Conservation (phyloP, 53 echinoderm and acorn worm genomes). For the Echinarachnius parma region DNA sequence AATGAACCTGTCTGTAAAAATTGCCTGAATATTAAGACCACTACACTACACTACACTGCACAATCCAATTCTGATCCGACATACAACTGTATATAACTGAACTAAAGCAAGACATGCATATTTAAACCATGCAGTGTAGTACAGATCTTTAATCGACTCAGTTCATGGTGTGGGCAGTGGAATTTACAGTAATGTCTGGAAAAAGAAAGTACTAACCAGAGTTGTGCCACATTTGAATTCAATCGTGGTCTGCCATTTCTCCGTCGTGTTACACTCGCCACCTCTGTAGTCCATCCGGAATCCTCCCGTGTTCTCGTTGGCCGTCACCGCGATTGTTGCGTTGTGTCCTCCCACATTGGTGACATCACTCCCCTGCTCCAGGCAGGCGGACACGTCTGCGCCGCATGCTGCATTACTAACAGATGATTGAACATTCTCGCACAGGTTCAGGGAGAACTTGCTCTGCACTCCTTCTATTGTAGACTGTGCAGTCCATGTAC, state of each 20-base stretch:
- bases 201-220: slow-evolving; percentile 51
- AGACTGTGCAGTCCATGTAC: slow-evolving; percentile 50
- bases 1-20: too few species aligned
- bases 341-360: slow-evolving; percentile 54
- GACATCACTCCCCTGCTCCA: slow-evolving; percentile 31
- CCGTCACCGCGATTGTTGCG: slow-evolving; percentile 37
- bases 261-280: slow-evolving; percentile 37
- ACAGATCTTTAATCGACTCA: background rate
- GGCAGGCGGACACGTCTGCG: slow-evolving; percentile 43
- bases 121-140: too few species aligned
- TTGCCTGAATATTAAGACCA: too few species aligned
- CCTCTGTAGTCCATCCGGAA: slow-evolving; percentile 71
- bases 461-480: background rate
- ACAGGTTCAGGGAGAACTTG: slow-evolving; percentile 61
- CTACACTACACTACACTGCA: too few species aligned
- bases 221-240: slow-evolving; percentile 80
- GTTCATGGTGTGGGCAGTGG: background rate
- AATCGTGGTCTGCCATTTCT: slow-evolving; percentile 58
- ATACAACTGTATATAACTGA: too few species aligned
- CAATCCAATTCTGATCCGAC: too few species aligned
- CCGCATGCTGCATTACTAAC: slow-evolving; percentile 17
- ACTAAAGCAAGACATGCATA: too few species aligned
- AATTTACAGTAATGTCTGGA: too few species aligned
- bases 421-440: slow-evolving; percentile 20
- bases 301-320: slow-evolving; percentile 51